Evolutionary conservation across 2,888 invertebrate genomes (phyloP).

Genomic region (Lypha dubia): DNA sequence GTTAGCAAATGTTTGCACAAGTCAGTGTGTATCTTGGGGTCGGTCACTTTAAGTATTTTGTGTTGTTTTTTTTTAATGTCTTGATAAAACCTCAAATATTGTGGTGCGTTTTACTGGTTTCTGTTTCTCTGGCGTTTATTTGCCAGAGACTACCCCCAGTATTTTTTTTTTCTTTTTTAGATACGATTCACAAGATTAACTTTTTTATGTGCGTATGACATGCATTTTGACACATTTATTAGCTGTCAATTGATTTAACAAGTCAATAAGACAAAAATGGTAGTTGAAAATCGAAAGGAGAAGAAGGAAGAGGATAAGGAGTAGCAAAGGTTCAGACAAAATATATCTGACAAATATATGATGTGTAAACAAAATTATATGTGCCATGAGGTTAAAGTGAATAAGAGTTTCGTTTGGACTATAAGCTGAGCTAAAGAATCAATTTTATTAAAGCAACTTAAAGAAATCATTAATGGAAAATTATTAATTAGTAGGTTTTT

Average conservation of each 20-base stretch:
- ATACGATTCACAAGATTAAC: conserved; percentile 38
- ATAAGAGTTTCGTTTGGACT: not conserved
- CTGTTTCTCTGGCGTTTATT: conserved; percentile 2
- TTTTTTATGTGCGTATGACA: conserved; percentile 68
- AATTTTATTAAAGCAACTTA: not conserved
- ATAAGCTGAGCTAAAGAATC: not conserved
- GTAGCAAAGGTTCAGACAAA: no score
- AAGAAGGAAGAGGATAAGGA: not conserved
- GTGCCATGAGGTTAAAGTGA: not conserved
- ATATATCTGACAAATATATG: conserved; percentile 27
- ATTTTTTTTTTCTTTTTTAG: conserved; percentile 14
- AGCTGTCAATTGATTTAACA: conserved; percentile 79
- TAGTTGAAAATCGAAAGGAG: not conserved
- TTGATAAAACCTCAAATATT: conserved; percentile 55
- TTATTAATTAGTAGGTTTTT: no score
- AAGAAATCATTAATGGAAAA: not conserved
- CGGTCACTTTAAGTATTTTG: conserved; percentile 18
- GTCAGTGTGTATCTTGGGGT: conserved; percentile 36
- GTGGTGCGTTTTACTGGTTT: conserved; percentile 27
- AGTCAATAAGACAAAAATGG: conserved; percentile 66
- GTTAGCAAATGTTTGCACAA: conserved; percentile 32
- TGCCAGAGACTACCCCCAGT: conserved; percentile 7
- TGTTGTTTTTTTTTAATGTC: conserved; percentile 4
- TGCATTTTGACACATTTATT: conserved; percentile 79
- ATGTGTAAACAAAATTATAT: conserved; percentile 34